These are phyloP conservation scores for Nothoprocta perdicaria DNA, from an alignment of 2,113 vertebrate species.

Conservation along the genomic window DNA sequence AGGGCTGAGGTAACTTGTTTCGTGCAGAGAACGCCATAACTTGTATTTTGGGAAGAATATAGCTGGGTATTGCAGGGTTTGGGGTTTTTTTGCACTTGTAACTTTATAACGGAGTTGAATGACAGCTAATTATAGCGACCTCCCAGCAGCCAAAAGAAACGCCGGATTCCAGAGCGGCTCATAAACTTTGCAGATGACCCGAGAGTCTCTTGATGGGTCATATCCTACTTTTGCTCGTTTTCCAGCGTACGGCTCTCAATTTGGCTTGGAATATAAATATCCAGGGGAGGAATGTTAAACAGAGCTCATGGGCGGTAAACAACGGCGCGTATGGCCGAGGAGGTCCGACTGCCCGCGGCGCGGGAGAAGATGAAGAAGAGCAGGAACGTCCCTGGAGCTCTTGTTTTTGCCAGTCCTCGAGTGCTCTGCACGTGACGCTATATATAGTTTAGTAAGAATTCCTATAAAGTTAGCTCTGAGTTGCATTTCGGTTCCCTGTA, in stretches of 20 bases:
- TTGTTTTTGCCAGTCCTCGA: not conserved
- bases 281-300: conserved; percentile 57
- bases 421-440: not conserved
- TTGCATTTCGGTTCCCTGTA: not conserved
- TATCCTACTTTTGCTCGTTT: conserved; percentile 46
- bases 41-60: not conserved
- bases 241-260: conserved; percentile 42
- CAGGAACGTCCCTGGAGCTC: not conserved
- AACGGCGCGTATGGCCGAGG: not conserved
- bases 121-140: conserved; percentile 4
- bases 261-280: conserved; percentile 59
- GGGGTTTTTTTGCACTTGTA: not conserved
- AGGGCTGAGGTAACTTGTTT: not conserved
- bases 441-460: not conserved
- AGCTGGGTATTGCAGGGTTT: not conserved
- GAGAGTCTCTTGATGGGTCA: conserved; percentile 14
- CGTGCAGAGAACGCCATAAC: not conserved
- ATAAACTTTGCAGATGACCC: not conserved
- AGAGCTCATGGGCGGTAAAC: conserved; percentile 9
- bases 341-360: not conserved
- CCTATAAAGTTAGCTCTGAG: not conserved
- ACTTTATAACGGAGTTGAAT: not conserved
- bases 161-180: not conserved
- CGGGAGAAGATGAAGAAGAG: not conserved
- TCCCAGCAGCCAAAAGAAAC: conserved; percentile 40